Evolutionary conservation across 1,140 invertebrate genomes (phyloP).

Genomic region (Drosophila simulans): DNA sequence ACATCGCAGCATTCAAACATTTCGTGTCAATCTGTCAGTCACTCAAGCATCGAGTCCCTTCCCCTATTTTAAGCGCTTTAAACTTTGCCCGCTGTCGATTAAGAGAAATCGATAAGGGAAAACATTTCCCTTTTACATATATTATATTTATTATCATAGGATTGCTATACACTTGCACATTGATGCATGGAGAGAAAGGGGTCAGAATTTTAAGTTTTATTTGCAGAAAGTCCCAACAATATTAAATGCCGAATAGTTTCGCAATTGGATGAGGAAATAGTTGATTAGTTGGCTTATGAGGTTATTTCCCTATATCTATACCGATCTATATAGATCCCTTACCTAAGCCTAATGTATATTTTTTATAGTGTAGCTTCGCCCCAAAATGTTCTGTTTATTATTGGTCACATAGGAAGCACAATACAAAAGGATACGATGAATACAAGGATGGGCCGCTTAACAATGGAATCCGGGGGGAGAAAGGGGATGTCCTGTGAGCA

Average conservation of each 20-base stretch:
- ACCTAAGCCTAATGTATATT: background rate
- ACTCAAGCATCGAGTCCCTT: slow-evolving; percentile 31
- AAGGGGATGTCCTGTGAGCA: slow-evolving; percentile 2
- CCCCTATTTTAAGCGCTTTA: slow-evolving; percentile 42
- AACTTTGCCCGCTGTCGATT: slow-evolving; percentile 49
- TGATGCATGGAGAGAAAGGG: slow-evolving; percentile 1
- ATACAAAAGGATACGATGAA: slow-evolving; percentile 57
- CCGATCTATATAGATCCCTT: too few species aligned
- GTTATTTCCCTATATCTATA: too few species aligned
- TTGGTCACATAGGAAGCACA: slow-evolving; percentile 47
- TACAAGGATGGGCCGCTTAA: slow-evolving; percentile 33
- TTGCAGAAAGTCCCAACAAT: too few species aligned
- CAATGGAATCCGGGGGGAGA: slow-evolving; percentile 15
- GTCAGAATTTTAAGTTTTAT: too few species aligned
- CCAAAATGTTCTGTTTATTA: slow-evolving; percentile 41
- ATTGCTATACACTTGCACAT: slow-evolving; percentile 4
- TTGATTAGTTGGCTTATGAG: too few species aligned
- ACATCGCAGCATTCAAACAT: slow-evolving; percentile 53
- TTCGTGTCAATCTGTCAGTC: slow-evolving; percentile 53
- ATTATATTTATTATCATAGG: background rate
- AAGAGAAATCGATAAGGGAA: slow-evolving; percentile 63
- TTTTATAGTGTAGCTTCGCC: background rate
- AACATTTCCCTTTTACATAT: slow-evolving; percentile 36
- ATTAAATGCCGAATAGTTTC: too few species aligned
- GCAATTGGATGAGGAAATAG: too few species aligned